phyloP scores from a whole-genome alignment of 1,140 invertebrate species.

The Cephus cinctus region DNA sequence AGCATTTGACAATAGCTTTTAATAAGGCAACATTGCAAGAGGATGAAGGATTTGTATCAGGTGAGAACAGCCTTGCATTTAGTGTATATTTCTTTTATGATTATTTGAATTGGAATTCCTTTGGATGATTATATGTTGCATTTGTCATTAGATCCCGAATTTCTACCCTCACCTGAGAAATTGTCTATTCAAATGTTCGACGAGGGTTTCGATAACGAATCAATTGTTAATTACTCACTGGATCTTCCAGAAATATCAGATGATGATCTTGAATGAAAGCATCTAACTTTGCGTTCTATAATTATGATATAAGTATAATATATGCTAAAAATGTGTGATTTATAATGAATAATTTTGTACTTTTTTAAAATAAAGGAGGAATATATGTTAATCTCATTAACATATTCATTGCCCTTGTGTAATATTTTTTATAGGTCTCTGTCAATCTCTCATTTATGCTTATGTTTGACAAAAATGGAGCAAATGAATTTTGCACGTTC shows the following conservation, averaged over 20 bases:
- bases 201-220: background rate
- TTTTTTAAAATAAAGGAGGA: background rate
- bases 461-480: background rate
- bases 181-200: background rate
- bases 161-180: background rate
- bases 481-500: background rate
- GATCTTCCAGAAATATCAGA: conserved; percentile 4
- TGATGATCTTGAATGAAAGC: conserved; percentile 1
- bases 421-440: conserved; percentile 1
- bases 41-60: conserved; percentile 28
- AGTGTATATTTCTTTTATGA: background rate
- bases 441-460: background rate
- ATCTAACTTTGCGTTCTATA: background rate
- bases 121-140: background rate
- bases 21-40: conserved; percentile 10
- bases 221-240: background rate
- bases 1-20: conserved; percentile 8
- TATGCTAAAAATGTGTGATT: background rate
- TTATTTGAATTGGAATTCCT: background rate
- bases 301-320: background rate
- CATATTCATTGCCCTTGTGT: no score
- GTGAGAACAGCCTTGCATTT: conserved; percentile 13
- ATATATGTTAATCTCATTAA: conserved; percentile 5
- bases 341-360: background rate
- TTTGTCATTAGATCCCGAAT: conserved; percentile 15